These are phyloP conservation scores for Irena cyanogastra DNA, from an alignment of 2,113 vertebrate species.

Conservation along the genomic window DNA sequence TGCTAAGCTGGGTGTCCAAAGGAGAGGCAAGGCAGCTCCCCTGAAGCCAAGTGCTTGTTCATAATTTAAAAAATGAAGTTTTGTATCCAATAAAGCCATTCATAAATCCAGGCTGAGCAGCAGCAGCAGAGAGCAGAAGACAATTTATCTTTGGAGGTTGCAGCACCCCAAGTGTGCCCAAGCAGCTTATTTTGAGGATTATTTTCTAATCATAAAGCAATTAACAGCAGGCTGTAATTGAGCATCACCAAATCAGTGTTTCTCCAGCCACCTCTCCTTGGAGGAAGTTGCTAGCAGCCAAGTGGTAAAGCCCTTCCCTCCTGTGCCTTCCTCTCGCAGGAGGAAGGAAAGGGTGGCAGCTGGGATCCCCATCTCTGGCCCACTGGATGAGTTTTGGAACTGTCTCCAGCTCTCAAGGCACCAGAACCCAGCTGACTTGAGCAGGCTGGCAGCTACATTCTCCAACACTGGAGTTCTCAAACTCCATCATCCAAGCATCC, in stretches of 20 bases:
- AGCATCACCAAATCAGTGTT: not conserved
- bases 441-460: not conserved
- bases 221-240: not conserved
- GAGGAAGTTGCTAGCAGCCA: not conserved
- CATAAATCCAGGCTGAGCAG: not conserved
- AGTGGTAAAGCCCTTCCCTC: not conserved
- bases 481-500: not conserved
- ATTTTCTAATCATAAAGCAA: not conserved
- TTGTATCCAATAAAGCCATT: not conserved
- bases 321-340: accelerated
- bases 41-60: not conserved
- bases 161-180: not conserved
- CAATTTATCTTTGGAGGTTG: not conserved
- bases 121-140: not conserved
- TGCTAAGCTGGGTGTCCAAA: not conserved
- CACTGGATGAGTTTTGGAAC: accelerated
- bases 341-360: not conserved
- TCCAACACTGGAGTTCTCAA: not conserved
- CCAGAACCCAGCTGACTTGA: not conserved
- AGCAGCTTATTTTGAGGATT: not conserved
- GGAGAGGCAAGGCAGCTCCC: not conserved
- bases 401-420: not conserved
- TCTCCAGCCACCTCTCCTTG: not conserved
- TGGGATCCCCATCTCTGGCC: too few species aligned
- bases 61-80: not conserved